Evolutionary conservation across 2,888 invertebrate genomes (phyloP), one percentile per base, ranked within the genome.

Genomic region (Philopedon plagiatum): DNA sequence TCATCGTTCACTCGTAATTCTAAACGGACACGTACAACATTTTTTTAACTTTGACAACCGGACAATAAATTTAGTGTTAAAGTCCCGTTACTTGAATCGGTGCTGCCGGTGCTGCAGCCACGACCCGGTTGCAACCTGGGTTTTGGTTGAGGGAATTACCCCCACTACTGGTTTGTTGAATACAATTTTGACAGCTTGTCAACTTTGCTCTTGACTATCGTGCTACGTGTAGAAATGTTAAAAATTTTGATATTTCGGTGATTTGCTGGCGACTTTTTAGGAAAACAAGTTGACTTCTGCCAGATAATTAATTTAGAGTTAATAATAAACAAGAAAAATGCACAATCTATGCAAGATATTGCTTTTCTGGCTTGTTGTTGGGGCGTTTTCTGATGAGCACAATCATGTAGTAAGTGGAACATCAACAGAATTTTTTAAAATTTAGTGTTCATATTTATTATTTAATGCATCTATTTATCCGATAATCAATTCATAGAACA

Each of bases 381-480:
- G 71, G 90, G 87, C 80, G 88, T 89, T 78, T 86, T 89, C 80
- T 87, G 94, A 94, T 84, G 94, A 94, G 86, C 94, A 94, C 85
- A 91, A 89, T 85, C 94, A 94, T 85, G 86, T 90, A 83, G 93
- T 93, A 86, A 91, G 92, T 90, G 46, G 39, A 74, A 37, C 60
- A 69, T 46, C 32, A 60, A 58, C 58, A 58, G 13, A 32, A 34
- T 41, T 21, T 34, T 18, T 56, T 21, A 39, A 39, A 56, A 7
- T 34, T 18, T 13, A 2, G 18, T 19, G 21, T 21, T 39, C n/a
- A n/a, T n/a, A 1, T 37, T 18, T 11, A 5, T 58, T 58, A 9
- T 15, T 34, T 34, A 21, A 56, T 2, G n/a, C 5, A 18, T 13
- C 0, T 56, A 2, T 56, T 32, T 56, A 21, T 7, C 21, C 11